Conservation (phyloP, 2,113 vertebrate species). For the Meles meles region DNA sequence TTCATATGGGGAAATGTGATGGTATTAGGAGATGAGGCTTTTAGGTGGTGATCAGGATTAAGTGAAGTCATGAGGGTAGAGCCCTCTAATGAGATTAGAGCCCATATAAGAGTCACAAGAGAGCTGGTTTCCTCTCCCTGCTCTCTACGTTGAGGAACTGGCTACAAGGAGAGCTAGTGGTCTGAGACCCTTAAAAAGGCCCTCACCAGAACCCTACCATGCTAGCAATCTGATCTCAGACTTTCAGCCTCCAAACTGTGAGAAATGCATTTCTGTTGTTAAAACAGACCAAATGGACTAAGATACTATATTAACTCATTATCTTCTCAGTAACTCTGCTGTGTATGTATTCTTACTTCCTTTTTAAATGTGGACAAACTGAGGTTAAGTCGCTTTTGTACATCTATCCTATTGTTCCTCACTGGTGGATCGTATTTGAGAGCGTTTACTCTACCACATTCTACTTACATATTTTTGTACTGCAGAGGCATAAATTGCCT, state of each 20-base stretch:
- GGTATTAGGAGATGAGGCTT: background rate
- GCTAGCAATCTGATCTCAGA: background rate
- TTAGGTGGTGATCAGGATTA: background rate
- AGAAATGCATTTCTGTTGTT: background rate
- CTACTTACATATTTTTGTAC: background rate
- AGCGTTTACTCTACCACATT: background rate
- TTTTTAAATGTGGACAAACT: background rate
- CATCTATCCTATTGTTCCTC: background rate
- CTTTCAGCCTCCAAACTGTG: background rate
- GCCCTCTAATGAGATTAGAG: background rate
- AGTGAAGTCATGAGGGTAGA: background rate
- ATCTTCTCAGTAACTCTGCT: background rate
- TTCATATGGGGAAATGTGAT: background rate
- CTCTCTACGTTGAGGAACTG: background rate
- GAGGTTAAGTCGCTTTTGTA: background rate
- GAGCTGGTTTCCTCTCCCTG: background rate
- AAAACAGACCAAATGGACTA: background rate
- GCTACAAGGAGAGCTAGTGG: background rate
- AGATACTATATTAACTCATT: background rate
- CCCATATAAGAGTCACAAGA: background rate
- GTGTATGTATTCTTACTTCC: background rate
- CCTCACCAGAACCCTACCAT: background rate
- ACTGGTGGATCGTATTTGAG: background rate
- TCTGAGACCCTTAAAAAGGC: background rate
- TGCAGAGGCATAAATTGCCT: background rate